Evolutionary conservation across 2,888 invertebrate species (phyloP).

Genomic region (Nineta flava): DNA sequence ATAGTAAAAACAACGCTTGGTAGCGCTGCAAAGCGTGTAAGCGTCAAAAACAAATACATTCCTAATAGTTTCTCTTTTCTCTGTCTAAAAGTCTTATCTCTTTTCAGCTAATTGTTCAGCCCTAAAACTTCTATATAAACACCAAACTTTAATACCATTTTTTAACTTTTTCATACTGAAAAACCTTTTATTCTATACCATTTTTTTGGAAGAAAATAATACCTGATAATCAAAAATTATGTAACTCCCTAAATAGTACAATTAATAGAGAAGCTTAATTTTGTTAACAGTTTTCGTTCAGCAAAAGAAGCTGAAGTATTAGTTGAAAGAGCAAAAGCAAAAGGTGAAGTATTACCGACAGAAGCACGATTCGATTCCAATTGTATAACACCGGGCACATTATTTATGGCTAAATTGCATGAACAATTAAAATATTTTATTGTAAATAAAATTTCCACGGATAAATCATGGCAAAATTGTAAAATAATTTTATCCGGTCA

Average conservation of each 20-base stretch:
- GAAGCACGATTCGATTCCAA: constrained; percentile 89
- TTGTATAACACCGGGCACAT: constrained; percentile 93
- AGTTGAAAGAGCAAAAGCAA: constrained; percentile 55
- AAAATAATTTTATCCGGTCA: constrained; percentile 83
- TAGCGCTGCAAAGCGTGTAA: too few species aligned
- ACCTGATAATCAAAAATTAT: too few species aligned
- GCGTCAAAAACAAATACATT: too few species aligned
- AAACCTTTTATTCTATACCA: too few species aligned
- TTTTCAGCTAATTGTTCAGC: too few species aligned
- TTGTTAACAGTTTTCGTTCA: constrained; percentile 52
- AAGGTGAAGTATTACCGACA: constrained; percentile 63
- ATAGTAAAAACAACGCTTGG: too few species aligned
- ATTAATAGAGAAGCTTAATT: constrained; percentile 8
- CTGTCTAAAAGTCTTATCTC: too few species aligned
- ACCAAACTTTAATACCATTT: too few species aligned
- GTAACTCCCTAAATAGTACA: neutral
- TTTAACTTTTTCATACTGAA: too few species aligned
- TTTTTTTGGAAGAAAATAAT: too few species aligned
- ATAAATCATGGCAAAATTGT: constrained; percentile 75
- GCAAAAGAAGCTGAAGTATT: constrained; percentile 73
- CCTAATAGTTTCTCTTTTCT: too few species aligned
- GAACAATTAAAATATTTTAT: constrained; percentile 78
- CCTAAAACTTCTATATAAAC: too few species aligned
- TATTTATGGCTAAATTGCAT: constrained; percentile 83
- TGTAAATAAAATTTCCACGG: constrained; percentile 64